Evolutionary conservation across 1,140 invertebrate species (phyloP).

Genomic region (Eriocheir sinensis): DNA sequence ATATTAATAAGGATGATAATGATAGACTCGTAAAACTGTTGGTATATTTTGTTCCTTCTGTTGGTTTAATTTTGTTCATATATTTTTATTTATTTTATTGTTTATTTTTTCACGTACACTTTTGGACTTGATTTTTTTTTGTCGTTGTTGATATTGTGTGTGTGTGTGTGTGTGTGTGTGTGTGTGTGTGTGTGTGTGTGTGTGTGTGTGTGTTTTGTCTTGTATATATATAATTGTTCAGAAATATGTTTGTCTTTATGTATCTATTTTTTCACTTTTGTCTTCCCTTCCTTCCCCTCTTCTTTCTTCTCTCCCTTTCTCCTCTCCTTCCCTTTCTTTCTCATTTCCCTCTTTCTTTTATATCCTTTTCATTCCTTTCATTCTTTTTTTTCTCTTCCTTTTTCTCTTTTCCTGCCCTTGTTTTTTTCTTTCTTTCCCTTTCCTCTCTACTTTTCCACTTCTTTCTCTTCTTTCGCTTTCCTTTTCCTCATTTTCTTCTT

Average conservation of each 20-base stretch:
- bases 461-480: slow-evolving; percentile 20
- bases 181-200: slow-evolving; percentile 40
- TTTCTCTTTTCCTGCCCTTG: background rate
- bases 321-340: no score
- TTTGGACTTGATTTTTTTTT: no score
- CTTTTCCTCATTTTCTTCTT: background rate
- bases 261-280: background rate
- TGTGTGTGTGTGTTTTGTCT: slow-evolving; percentile 31
- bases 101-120: no score
- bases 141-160: no score
- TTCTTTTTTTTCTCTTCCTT: background rate
- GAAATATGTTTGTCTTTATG: background rate
- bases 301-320: background rate
- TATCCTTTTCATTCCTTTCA: no score
- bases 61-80: no score
- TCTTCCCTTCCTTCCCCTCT: background rate
- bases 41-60: no score
- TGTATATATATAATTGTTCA: background rate
- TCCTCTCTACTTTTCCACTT: background rate
- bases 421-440: background rate
- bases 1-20: no score
- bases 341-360: no score
- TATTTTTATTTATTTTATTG: no score
- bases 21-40: no score
- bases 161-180: slow-evolving; percentile 8